Percentiles rank a stretch among this genome's conserved stretches.
Evolutionary conservation across 2,113 vertebrate genomes (phyloP).

Genomic region (Emydura subglobosa): DNA sequence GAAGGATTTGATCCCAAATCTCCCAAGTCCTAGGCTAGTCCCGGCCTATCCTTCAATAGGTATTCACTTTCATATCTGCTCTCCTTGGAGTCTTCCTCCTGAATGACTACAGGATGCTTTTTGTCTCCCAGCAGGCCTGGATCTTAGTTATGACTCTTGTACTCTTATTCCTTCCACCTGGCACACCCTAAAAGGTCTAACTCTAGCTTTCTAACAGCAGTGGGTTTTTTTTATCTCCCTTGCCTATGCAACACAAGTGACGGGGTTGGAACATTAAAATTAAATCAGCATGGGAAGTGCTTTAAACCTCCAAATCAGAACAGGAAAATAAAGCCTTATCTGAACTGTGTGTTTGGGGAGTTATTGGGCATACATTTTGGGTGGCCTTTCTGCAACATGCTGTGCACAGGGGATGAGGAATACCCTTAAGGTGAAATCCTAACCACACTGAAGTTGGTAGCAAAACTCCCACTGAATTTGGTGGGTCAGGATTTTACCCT

Average conservation of each 20-base stretch:
- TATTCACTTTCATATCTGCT: background rate
- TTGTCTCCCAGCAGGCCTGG: background rate
- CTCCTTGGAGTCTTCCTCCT: background rate
- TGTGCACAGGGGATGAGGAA: background rate
- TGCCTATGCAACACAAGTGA: background rate
- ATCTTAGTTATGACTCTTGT: too few species aligned
- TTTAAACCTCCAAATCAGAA: background rate
- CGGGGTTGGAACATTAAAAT: background rate
- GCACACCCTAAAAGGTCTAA: background rate
- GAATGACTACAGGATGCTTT: background rate
- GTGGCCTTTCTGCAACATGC: background rate
- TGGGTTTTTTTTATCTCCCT: too few species aligned
- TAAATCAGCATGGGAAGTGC: background rate
- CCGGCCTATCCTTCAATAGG: background rate
- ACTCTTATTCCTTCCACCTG: background rate
- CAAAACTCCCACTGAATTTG: too few species aligned
- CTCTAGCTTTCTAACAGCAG: too few species aligned
- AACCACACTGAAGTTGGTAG: too few species aligned
- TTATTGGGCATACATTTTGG: background rate
- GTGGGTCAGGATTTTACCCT: too few species aligned
- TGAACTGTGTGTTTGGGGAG: background rate
- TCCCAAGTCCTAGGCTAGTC: background rate
- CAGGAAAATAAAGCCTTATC: background rate
- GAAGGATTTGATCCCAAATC: background rate
- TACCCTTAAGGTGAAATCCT: too few species aligned